Evolutionary conservation across 2,888 invertebrate genomes (phyloP).

Genomic region (Nemoura dubitans): DNA sequence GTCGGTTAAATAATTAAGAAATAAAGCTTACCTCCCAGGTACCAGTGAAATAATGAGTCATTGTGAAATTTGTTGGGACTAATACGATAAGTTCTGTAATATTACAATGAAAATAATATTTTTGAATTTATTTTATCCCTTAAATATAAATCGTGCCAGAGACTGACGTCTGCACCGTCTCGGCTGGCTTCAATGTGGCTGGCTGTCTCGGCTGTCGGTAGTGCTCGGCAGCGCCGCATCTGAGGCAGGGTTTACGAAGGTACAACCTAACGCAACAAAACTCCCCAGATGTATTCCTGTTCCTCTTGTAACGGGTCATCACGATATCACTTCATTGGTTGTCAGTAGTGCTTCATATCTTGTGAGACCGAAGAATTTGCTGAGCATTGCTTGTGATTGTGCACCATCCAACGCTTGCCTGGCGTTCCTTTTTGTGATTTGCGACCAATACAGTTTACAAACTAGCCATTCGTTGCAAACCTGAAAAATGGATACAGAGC

Average conservation of each 20-base stretch:
- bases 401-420: not conserved
- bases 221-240: too few species aligned
- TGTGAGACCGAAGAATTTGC: not conserved
- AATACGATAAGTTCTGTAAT: not conserved
- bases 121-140: not conserved
- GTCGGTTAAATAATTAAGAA: conserved; percentile 32
- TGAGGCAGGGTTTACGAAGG: not conserved
- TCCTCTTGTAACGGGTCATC: too few species aligned
- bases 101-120: not conserved
- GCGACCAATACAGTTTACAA: not conserved
- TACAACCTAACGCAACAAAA: not conserved
- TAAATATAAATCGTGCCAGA: not conserved
- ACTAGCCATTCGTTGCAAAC: not conserved
- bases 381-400: not conserved
- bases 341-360: too few species aligned
- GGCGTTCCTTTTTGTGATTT: not conserved
- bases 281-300: not conserved
- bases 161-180: not conserved
- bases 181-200: not conserved
- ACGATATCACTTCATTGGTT: not conserved
- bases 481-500: conserved; percentile 48
- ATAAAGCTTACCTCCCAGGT: conserved; percentile 65
- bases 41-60: conserved; percentile 60
- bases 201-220: too few species aligned
- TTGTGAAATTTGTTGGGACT: not conserved